These are phyloP conservation scores for Apamea sordens DNA, from an alignment of 2,888 invertebrate species.

Conservation along the genomic window DNA sequence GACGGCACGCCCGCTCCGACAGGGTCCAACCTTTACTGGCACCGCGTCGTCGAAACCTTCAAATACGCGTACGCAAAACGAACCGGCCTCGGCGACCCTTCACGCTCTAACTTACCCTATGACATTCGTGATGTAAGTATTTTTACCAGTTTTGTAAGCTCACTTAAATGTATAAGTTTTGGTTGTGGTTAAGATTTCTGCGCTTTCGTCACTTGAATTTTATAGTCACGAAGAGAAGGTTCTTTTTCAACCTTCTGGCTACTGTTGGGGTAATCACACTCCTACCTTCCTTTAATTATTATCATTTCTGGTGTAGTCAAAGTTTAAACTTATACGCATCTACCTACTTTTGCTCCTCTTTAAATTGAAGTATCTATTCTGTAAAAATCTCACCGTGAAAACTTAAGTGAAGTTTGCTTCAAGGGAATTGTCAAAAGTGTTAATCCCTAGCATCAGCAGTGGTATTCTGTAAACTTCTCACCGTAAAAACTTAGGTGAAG, in stretches of 20 bases:
- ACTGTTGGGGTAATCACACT: background rate
- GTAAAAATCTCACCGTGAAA: too few species aligned
- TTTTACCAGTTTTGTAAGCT: background rate
- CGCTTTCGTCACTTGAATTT: background rate
- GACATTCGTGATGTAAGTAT: slow-evolving; percentile 77
- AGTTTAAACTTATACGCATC: background rate
- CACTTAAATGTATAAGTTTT: background rate
- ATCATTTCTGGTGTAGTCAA: background rate
- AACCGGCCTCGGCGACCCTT: slow-evolving; percentile 94
- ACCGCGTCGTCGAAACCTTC: slow-evolving; percentile 96
- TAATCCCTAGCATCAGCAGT: too few species aligned
- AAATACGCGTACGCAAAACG: slow-evolving; percentile 97
- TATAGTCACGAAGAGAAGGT: background rate
- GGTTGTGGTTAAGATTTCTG: background rate
- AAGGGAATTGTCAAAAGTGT: too few species aligned
- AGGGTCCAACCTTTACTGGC: slow-evolving; percentile 90
- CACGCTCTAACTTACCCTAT: slow-evolving; percentile 76
- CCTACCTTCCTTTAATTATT: background rate
- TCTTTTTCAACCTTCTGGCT: background rate
- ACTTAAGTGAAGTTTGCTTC: too few species aligned
- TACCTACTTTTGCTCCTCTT: background rate
- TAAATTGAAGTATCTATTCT: background rate
- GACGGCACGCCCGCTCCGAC: slow-evolving; percentile 77
- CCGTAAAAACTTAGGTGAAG: too few species aligned
- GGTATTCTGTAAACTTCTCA: too few species aligned